phyloP scores from a whole-genome alignment of 2,888 invertebrate species.

The Psylliodes chrysocephalus region DNA sequence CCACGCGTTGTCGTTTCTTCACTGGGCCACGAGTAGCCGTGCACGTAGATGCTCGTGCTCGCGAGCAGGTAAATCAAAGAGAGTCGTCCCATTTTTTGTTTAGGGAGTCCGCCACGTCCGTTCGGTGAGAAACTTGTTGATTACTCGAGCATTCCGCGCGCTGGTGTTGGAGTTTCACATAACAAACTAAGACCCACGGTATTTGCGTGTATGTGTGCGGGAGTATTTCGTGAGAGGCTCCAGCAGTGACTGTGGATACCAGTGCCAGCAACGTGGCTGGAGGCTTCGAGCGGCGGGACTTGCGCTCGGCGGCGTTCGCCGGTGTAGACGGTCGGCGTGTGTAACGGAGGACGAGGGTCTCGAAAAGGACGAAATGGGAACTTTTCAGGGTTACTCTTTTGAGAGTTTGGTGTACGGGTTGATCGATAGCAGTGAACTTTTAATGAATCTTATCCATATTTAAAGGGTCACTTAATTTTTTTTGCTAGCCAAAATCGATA shows the following conservation, averaged over 20 bases:
- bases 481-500: too few relatives aligned
- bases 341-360: conserved; percentile 11
- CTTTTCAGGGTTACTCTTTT: conserved; percentile 8
- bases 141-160: conserved; percentile 28
- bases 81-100: conserved; percentile 48
- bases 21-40: conserved; percentile 63
- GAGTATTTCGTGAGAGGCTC: conserved; percentile 10
- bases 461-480: too few relatives aligned
- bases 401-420: not conserved
- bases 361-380: conserved; percentile 2
- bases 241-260: conserved; percentile 6
- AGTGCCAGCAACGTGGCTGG: not conserved
- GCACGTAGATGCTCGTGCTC: conserved; percentile 47
- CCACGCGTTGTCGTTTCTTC: conserved; percentile 61
- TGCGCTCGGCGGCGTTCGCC: conserved; percentile 2
- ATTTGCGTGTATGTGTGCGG: not conserved
- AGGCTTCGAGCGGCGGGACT: not conserved
- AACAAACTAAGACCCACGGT: too few relatives aligned
- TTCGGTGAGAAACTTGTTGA: conserved; percentile 35
- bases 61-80: conserved; percentile 42
- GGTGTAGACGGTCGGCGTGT: not conserved
- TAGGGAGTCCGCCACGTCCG: conserved; percentile 7
- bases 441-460: not conserved
- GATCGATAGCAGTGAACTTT: conserved; percentile 4
- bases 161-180: not conserved